These are phyloP conservation scores for Hecatera dysodea DNA, from an alignment of 2,888 invertebrate species.

Conservation along the genomic window DNA sequence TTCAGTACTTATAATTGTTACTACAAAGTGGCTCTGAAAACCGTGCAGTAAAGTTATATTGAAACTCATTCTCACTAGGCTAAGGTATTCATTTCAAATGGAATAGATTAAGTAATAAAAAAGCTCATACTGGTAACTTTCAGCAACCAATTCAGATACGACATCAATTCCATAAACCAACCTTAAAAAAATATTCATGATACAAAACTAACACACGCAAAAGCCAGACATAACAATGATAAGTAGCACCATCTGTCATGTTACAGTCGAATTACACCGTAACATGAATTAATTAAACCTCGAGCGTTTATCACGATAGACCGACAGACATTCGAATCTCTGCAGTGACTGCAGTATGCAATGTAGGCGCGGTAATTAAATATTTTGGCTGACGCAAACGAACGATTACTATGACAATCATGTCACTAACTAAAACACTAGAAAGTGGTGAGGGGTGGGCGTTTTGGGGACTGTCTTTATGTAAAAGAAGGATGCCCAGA, in stretches of 20 bases:
- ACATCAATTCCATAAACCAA: neutral
- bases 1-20: neutral
- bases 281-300: conserved; percentile 50
- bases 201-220: neutral
- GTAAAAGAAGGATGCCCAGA: too few species aligned
- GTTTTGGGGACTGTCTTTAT: too few species aligned
- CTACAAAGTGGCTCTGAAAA: neutral
- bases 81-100: neutral
- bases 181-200: neutral
- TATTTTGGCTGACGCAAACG: neutral
- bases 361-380: conserved; percentile 35
- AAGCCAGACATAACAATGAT: conserved; percentile 17
- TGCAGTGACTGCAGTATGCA: conserved; percentile 39
- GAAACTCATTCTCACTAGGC: neutral
- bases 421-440: too few species aligned
- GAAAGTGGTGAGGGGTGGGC: too few species aligned
- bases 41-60: neutral
- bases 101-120: too few species aligned
- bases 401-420: neutral
- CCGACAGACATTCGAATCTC: conserved; percentile 33
- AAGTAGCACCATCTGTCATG: conserved; percentile 47
- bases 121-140: neutral
- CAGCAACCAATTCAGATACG: neutral
- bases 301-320: conserved; percentile 48
- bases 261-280: conserved; percentile 44